Evolutionary conservation across 2,113 vertebrate species (phyloP).

Genomic region (Microtus ochrogaster): DNA sequence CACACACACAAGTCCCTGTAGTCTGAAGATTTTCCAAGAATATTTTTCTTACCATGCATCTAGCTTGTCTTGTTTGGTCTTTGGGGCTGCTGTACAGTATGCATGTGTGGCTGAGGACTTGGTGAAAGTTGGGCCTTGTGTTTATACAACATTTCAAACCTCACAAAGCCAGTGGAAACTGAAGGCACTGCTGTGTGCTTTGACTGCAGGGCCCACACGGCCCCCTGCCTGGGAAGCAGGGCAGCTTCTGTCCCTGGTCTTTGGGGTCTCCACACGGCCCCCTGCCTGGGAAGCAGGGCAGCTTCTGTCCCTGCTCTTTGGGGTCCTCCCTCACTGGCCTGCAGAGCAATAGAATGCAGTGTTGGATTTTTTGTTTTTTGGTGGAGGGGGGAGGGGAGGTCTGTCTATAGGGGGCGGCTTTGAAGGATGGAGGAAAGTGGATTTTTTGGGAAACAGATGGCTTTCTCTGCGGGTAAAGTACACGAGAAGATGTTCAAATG

Average conservation of each 20-base stretch:
- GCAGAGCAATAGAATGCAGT: conserved; percentile 46
- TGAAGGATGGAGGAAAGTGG: conserved; percentile 62
- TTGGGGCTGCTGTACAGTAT: neutral
- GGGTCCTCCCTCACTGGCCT: neutral
- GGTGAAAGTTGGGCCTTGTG: neutral
- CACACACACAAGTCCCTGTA: neutral
- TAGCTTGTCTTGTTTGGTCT: neutral
- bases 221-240: conserved; percentile 64
- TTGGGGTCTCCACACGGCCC: neutral
- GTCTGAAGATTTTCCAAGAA: neutral
- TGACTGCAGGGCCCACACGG: conserved; percentile 10
- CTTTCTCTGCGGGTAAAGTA: conserved; percentile 21
- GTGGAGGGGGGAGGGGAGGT: neutral
- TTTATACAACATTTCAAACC: neutral
- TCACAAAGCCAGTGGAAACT: neutral
- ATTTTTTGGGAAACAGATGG: conserved; percentile 53
- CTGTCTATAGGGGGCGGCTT: neutral
- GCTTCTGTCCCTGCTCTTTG: conserved; percentile 2
- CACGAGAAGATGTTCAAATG: neutral
- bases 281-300: conserved; percentile 61
- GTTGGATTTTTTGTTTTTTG: neutral
- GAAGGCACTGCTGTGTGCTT: neutral
- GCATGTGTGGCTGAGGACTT: neutral
- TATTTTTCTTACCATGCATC: neutral
- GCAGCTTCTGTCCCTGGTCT: conserved; percentile 25